Percentiles rank a stretch among this genome's conserved stretches.
phyloP scores from a whole-genome alignment of 2,113 vertebrate species.

The Uria aalge region DNA sequence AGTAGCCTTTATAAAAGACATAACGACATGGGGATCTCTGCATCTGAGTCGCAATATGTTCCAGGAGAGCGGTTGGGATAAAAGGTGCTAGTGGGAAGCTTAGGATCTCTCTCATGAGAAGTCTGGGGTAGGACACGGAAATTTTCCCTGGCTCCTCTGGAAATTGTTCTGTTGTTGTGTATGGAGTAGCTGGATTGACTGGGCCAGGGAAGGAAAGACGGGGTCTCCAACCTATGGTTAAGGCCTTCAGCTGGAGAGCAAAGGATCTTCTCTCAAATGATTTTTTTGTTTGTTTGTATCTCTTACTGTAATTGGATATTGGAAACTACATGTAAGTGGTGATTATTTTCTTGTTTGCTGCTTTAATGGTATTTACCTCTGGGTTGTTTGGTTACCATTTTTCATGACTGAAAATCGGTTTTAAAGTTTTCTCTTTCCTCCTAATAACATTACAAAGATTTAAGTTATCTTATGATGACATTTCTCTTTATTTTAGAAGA shows the following conservation, averaged over 20 bases:
- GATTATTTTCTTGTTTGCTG: not conserved
- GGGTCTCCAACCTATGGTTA: not conserved
- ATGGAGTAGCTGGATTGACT: not conserved
- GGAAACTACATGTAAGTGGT: not conserved
- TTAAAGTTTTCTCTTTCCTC: constrained; percentile 26
- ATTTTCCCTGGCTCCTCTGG: not conserved
- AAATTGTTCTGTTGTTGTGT: not conserved
- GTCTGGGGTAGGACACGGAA: not conserved
- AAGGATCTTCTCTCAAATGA: not conserved
- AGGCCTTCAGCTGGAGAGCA: not conserved
- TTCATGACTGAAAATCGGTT: constrained; percentile 12
- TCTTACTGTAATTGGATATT: not conserved
- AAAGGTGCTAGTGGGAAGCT: not conserved
- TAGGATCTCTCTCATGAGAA: not conserved
- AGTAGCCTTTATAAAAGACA: not conserved
- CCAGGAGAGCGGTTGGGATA: not conserved
- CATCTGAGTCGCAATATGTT: not conserved
- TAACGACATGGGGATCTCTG: not conserved
- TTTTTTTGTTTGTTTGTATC: not conserved
- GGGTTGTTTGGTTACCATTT: not conserved
- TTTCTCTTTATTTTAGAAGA: constrained; percentile 18
- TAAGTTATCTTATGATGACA: not conserved
- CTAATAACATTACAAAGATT: not conserved
- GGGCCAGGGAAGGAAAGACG: not conserved
- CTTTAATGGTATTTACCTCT: constrained; percentile 25